Percentiles rank a stretch among this genome's conserved stretches.
Evolutionary conservation across 2,113 vertebrate species (phyloP).

Genomic region (Labeo rohita): DNA sequence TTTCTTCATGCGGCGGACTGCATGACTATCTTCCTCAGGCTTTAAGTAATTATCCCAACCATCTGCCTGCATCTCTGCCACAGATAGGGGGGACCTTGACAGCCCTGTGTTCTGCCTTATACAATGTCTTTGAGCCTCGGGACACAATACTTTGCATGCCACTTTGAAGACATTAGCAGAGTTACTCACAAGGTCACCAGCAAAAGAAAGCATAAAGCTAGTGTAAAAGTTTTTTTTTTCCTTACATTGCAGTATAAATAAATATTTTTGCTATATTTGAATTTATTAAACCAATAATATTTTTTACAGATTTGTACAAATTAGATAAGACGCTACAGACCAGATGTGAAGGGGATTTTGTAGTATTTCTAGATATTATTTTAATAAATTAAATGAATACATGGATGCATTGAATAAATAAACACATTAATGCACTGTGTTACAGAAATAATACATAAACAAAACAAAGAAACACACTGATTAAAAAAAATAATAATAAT

Average conservation of each 20-base stretch:
- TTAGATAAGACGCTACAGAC: neutral
- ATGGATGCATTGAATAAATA: neutral
- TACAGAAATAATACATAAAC: too few relatives aligned
- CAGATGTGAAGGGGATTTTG: neutral
- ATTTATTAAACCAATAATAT: neutral
- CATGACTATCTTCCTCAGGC: conserved; percentile 56
- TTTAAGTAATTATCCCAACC: conserved; percentile 59
- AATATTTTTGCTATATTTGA: neutral
- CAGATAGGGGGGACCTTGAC: conserved; percentile 56
- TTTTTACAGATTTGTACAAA: neutral
- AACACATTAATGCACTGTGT: too few relatives aligned
- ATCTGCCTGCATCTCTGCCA: conserved; percentile 55
- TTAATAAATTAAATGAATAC: neutral
- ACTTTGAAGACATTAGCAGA: neutral
- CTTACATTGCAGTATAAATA: neutral
- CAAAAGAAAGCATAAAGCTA: neutral
- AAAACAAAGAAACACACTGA: too few relatives aligned
- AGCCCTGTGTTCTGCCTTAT: conserved; percentile 46
- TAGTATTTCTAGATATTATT: neutral
- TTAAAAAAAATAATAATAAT: too few relatives aligned
- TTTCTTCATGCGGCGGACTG: conserved; percentile 47
- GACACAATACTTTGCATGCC: conserved; percentile 2
- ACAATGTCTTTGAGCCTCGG: conserved; percentile 21
- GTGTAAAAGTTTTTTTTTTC: neutral
- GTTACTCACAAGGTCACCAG: conserved; percentile 37